Evolutionary conservation across 2,113 vertebrate species (phyloP).

Genomic region (Trematomus loennbergii): DNA sequence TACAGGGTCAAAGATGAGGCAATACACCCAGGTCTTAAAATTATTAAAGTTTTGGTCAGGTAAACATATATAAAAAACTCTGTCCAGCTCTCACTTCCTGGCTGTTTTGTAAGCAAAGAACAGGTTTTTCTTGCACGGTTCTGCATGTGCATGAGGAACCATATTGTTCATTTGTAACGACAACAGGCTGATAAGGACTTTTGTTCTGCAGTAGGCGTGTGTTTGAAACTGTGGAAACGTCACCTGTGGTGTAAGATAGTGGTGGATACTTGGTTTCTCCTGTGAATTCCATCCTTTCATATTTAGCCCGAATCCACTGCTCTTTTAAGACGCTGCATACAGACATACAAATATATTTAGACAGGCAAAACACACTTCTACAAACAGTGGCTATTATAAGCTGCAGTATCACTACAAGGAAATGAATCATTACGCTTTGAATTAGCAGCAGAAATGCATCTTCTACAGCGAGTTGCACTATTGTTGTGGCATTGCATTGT

Average conservation of each 20-base stretch:
- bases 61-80: background rate
- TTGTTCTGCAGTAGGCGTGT: background rate
- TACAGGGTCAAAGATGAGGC: background rate
- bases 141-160: constrained; percentile 29
- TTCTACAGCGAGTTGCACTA: constrained; percentile 67
- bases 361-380: background rate
- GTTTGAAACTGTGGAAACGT: background rate
- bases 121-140: constrained; percentile 40
- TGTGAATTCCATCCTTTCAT: constrained; percentile 90
- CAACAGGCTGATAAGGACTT: background rate
- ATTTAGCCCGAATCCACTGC: constrained; percentile 96
- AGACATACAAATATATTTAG: background rate
- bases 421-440: background rate
- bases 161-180: background rate
- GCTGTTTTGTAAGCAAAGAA: constrained; percentile 5
- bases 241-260: constrained; percentile 86
- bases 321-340: constrained; percentile 87
- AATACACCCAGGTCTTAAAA: background rate
- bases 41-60: background rate
- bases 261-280: constrained; percentile 81
- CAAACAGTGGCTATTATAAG: background rate
- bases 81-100: constrained; percentile 29
- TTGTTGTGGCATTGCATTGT: constrained; percentile 26
- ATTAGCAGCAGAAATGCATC: constrained; percentile 4
- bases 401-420: background rate